phyloP scores from a whole-genome alignment of 2,888 invertebrate genomes.

The Hoplodrina blanda region DNA sequence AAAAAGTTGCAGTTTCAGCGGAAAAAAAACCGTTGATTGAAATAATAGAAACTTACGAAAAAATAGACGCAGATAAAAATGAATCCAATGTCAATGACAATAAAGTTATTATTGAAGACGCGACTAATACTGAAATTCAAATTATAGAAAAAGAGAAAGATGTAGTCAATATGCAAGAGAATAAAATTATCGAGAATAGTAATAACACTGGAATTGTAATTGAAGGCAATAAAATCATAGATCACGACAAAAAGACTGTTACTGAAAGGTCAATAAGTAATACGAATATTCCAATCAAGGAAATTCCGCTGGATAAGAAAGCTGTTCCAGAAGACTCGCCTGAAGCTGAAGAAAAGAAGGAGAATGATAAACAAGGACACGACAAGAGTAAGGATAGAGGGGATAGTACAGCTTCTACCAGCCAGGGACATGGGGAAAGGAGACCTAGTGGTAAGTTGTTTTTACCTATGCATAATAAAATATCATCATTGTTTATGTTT shows the following conservation, averaged over 20 bases:
- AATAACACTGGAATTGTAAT: constrained; percentile 28
- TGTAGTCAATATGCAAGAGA: background rate
- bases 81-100: constrained; percentile 42
- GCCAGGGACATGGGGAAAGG: constrained; percentile 44
- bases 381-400: constrained; percentile 36
- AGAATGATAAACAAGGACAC: constrained; percentile 47
- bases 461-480: too few species aligned
- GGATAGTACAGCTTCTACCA: constrained; percentile 44
- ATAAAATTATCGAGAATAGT: background rate
- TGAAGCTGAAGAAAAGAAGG: constrained; percentile 53
- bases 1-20: constrained; percentile 57
- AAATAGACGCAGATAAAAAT: constrained; percentile 56
- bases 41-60: constrained; percentile 74
- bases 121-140: constrained; percentile 53
- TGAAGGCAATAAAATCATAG: constrained; percentile 73
- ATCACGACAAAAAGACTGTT: constrained; percentile 74
- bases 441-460: constrained; percentile 63
- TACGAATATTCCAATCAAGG: constrained; percentile 66
- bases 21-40: constrained; percentile 80
- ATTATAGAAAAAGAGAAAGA: constrained; percentile 55
- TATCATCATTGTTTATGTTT: background rate
- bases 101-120: constrained; percentile 53
- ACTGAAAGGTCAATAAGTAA: constrained; percentile 57
- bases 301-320: constrained; percentile 60
- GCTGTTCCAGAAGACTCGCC: constrained; percentile 47